Percentiles rank a stretch among this genome's conserved stretches.
Evolutionary conservation across 1,140 invertebrate species (phyloP).

Genomic region (Notospermus geniculatus): DNA sequence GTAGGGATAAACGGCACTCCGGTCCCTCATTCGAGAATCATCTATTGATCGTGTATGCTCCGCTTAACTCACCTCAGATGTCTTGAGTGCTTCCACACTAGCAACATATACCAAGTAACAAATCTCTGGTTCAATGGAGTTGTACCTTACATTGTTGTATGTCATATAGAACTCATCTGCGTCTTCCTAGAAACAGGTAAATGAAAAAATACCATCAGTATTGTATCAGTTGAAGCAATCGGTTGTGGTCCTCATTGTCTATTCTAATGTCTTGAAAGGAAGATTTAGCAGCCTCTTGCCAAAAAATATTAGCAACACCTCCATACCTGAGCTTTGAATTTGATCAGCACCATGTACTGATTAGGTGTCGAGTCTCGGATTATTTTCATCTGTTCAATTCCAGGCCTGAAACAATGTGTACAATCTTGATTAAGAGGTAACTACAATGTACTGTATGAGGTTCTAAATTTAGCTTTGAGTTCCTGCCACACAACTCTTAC

Average conservation of each 20-base stretch:
- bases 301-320: no score
- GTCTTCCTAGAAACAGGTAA: constrained; percentile 61
- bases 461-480: no score
- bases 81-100: constrained; percentile 74
- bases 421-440: no score
- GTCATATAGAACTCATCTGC: constrained; percentile 90
- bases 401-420: constrained; percentile 60
- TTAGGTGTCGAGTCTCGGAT: constrained; percentile 81
- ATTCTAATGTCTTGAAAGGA: no score
- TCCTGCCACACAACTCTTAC: no score
- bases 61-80: constrained; percentile 62
- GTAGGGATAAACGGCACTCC: no score
- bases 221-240: neutral
- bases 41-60: no score
- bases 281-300: no score
- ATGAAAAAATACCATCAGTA: neutral
- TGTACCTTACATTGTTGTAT: constrained; percentile 90
- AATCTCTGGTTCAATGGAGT: constrained; percentile 84
- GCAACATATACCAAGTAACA: constrained; percentile 96
- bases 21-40: no score
- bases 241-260: neutral
- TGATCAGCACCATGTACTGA: constrained; percentile 95
- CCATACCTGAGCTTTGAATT: constrained; percentile 69
- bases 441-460: no score
- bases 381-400: constrained; percentile 88